Evolutionary conservation across 2,113 vertebrate species (phyloP), one percentile per base, ranked within the genome.

Genomic region (Ciconia stormi): DNA sequence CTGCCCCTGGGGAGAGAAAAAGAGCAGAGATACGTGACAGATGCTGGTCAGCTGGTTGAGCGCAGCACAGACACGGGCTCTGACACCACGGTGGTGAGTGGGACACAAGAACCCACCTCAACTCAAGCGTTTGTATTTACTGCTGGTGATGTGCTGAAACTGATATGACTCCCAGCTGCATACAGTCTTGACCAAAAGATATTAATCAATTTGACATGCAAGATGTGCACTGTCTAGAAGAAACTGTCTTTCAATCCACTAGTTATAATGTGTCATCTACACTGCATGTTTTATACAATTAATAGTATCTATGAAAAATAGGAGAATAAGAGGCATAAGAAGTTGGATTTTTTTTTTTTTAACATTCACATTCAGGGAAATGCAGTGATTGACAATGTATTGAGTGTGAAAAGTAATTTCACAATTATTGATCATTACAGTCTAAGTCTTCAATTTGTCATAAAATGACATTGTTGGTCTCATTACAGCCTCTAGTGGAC

Each of bases 401-500:
- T 82, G 56, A 88, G 55, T 49, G 21, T 78, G 84, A 90, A 85
- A 95, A 88, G 69, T 83, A 78, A 87, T 96, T 93, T 97, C 81
- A 97, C 86, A 94, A 96, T 95, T 97, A 87, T 49, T 90, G 87
- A 94, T 95, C 38, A 47, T 80, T 95, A 69, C 22, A 78, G 76
- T 63, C 46, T 86, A 85, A 83, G 71, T 73, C 90, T 92, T 72
- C 73, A 82, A 50, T 82, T 82, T 96, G 94, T 77, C 95, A 92
- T 93, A 63, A 93, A 96, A 88, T 96, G 97, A 96, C 97, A 97
- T 98, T 97, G 97, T 95, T 96, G 97, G 98, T 98, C 98, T 98
- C 98, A 97, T 97, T 97, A 98, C 98, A 98, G 97, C 98, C 98
- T 98, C 98, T 98, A 98, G 98, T 98, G 98, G 98, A 98, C 98